Percentiles rank a stretch among this genome's conserved stretches.
Evolutionary conservation across 92 coral and sea anemone genomes (phyloP).

Genomic region (Phenganax marumi): DNA sequence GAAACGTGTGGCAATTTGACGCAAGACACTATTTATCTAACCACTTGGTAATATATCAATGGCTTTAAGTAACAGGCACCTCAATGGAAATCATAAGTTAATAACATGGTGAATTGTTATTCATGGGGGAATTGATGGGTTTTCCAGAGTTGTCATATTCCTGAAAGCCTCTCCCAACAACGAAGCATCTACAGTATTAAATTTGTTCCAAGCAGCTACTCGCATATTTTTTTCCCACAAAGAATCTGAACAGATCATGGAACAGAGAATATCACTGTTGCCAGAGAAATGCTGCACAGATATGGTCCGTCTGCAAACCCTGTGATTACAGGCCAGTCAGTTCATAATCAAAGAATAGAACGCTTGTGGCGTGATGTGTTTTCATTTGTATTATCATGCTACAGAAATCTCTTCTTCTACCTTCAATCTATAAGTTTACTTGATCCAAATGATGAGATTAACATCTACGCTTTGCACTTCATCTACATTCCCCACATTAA

Average conservation of each 20-base stretch:
- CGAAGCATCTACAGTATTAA: slow-evolving; percentile 15
- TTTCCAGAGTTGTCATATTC: slow-evolving; percentile 24
- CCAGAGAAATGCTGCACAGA: slow-evolving; percentile 40
- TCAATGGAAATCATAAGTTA: slow-evolving; percentile 43
- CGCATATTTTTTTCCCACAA: slow-evolving; percentile 3
- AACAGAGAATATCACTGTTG: slow-evolving; percentile 20
- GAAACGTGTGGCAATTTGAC: background rate
- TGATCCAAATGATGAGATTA: slow-evolving; percentile 41
- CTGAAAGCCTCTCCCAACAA: slow-evolving; percentile 39
- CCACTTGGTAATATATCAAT: background rate
- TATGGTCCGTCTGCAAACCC: slow-evolving; percentile 32
- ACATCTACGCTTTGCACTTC: slow-evolving; percentile 43
- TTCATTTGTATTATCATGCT: background rate
- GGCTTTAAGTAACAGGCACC: background rate
- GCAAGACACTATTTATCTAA: background rate
- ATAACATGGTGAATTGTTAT: slow-evolving; percentile 34
- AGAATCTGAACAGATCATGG: slow-evolving; percentile 43
- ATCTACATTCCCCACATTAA: slow-evolving; percentile 29
- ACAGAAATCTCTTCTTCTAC: slow-evolving; percentile 39
- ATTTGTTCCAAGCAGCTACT: slow-evolving; percentile 7
- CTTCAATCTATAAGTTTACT: slow-evolving; percentile 26
- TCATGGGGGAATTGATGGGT: slow-evolving; percentile 45
- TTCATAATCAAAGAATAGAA: slow-evolving; percentile 53
- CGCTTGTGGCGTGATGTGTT: slow-evolving; percentile 51
- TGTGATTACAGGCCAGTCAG: slow-evolving; percentile 56